Base-by-base conservation (phyloP, 2,797 vertebrate species). In the Nannoperca obscura region DNA sequence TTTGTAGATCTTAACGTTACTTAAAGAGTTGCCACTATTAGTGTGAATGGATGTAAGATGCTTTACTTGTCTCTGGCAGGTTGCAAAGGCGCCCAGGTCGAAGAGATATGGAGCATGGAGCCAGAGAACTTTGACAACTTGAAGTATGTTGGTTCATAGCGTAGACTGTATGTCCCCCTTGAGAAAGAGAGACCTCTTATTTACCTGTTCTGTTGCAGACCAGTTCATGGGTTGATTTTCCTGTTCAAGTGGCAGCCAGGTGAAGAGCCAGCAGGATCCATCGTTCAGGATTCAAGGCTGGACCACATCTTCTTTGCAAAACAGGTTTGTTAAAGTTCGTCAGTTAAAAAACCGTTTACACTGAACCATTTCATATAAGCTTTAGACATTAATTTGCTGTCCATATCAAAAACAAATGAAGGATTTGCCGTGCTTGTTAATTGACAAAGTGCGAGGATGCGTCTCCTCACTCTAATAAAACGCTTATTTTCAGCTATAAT, bases 221-320 rank as follows among this genome's bases (percentile, higher is more conserved):
- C 98, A n/a, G 98, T 99, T 77, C 98, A 99, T 78, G 98, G 98
- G 24, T 90, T 99, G 83, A 99, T 99, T 91, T 99, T 99, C 94
- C 96, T 99, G 62, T 99, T 99, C 93, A 99, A 99, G 90, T 99
- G 98, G 98, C 97, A 99, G 87, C 97, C 97, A n/a, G 98, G 98
- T 72, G 98, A 99, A 86, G 98, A 99, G 90, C 97, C 98, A 46
- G 97, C 97, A 0, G 98, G 98, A 69, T 99, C 97, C 30, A 97
- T 99, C 78, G 98, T 99, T 63, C 97, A 98, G 86, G 98, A 99
- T 91, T 99, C 98, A 36, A 96, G 98, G 91, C 95, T 99, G 62
- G 98, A 99, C 75, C 96, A 97, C 7, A 97, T 99, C 87, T 99
- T 99, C 94, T 99, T 99, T 95, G 98, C 98, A 65, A 99, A 99